phyloP scores from a whole-genome alignment of 2,113 vertebrate species.

The Nerophis lumbriciformis region DNA sequence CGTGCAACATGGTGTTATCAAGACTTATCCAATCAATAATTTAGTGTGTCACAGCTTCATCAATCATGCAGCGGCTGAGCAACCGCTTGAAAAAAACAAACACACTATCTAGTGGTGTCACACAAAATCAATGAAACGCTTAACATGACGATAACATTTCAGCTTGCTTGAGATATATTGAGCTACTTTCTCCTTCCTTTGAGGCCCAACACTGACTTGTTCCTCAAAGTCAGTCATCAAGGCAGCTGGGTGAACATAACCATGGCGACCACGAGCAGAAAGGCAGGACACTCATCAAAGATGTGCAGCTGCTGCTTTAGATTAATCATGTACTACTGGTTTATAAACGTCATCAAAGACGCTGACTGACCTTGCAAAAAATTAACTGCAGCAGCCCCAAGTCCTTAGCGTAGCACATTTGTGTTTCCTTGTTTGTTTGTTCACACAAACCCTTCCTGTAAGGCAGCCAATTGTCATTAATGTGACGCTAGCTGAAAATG shows the following conservation, averaged over 20 bases:
- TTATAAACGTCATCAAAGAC: background rate
- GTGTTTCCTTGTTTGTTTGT: too few relatives aligned
- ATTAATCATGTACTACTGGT: slow-evolving; percentile 13
- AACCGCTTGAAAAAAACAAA: background rate
- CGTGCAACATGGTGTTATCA: background rate
- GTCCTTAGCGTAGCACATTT: too few relatives aligned
- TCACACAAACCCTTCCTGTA: too few relatives aligned
- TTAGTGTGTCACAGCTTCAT: background rate
- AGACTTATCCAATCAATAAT: slow-evolving; percentile 1
- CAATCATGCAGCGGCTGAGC: slow-evolving; percentile 1
- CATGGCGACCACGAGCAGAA: slow-evolving; percentile 33
- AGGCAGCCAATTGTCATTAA: too few relatives aligned
- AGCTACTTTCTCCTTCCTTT: background rate
- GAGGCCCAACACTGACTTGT: slow-evolving; percentile 9
- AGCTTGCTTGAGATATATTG: background rate
- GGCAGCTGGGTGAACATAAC: slow-evolving; percentile 29
- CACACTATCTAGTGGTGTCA: background rate
- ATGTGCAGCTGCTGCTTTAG: slow-evolving; percentile 15
- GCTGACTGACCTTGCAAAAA: too few relatives aligned
- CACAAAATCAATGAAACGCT: background rate
- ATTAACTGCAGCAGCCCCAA: too few relatives aligned
- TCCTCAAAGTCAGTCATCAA: slow-evolving; percentile 11
- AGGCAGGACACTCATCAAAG: slow-evolving; percentile 31
- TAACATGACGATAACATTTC: too few relatives aligned
- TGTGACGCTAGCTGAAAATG: too few relatives aligned